Conservation (phyloP, 1,140 invertebrate genomes). For the Listronotus bonariensis region DNA sequence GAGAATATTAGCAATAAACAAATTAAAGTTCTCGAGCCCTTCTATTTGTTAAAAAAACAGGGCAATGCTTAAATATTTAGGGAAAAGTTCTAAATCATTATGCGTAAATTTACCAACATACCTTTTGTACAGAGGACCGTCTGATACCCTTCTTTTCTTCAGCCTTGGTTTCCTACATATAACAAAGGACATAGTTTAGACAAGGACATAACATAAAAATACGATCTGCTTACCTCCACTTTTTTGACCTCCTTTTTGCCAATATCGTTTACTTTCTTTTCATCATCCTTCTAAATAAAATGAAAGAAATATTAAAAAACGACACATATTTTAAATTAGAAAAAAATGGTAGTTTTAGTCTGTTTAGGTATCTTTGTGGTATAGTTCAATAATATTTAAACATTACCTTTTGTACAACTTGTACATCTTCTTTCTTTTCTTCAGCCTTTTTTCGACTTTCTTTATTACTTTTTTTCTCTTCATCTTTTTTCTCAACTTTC, state of each 20-base stretch:
- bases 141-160: conserved; percentile 37
- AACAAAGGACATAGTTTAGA: conserved; percentile 37
- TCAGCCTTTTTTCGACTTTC: conserved; percentile 51
- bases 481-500: conserved; percentile 53
- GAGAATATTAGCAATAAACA: too few relatives aligned
- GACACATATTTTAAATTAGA: too few relatives aligned
- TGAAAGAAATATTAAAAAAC: too few relatives aligned
- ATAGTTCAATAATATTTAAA: neutral
- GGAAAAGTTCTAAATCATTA: neutral
- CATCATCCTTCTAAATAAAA: conserved; percentile 55
- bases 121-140: conserved; percentile 38
- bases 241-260: conserved; percentile 55
- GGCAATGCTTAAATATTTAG: too few relatives aligned
- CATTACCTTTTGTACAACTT: conserved; percentile 48
- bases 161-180: conserved; percentile 39
- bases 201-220: conserved; percentile 31
- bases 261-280: conserved; percentile 59
- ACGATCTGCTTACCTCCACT: conserved; percentile 46
- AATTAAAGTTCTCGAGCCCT: too few relatives aligned
- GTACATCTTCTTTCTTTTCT: conserved; percentile 59
- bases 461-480: conserved; percentile 18
- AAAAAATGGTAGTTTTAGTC: too few relatives aligned
- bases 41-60: too few relatives aligned
- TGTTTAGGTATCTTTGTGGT: too few relatives aligned
- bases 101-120: conserved; percentile 12